Percentiles rank a stretch among this genome's conserved stretches.
Conservation (phyloP, 2,113 vertebrate species). For the Osmerus mordax region DNA sequence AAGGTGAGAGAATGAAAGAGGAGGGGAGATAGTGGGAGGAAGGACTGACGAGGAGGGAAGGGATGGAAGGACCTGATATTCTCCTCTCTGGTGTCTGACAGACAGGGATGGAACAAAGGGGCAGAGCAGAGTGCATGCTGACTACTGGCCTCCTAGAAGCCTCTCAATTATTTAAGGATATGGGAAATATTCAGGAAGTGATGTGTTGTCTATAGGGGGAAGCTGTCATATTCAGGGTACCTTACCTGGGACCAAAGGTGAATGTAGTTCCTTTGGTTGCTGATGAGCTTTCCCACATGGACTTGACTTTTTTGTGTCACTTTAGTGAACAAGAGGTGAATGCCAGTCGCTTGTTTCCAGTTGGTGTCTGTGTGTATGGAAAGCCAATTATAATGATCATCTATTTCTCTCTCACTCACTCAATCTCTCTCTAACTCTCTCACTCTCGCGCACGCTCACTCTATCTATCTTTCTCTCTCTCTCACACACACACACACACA, state of each 20-base stretch:
- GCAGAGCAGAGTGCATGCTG: slow-evolving; percentile 24
- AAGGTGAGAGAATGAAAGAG: slow-evolving; percentile 41
- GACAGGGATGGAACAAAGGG: slow-evolving; percentile 10
- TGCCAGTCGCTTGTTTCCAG: too few relatives aligned
- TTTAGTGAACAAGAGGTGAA: too few relatives aligned
- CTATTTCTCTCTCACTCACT: background rate
- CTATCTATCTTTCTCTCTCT: background rate
- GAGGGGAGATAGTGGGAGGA: slow-evolving; percentile 12
- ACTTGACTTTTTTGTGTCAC: background rate
- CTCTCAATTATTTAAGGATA: slow-evolving; percentile 31
- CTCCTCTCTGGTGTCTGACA: slow-evolving; percentile 2
- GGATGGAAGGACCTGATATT: background rate
- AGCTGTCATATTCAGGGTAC: slow-evolving; percentile 11
- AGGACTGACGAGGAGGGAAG: slow-evolving; percentile 12
- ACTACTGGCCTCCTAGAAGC: slow-evolving; percentile 7
- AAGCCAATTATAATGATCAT: background rate
- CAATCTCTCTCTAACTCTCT: background rate
- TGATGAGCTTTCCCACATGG: slow-evolving; percentile 19
- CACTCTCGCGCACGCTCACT: background rate
- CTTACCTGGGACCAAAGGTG: slow-evolving; percentile 17
- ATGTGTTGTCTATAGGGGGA: slow-evolving; percentile 4
- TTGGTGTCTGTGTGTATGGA: too few relatives aligned
- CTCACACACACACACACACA: too few relatives aligned
- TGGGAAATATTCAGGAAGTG: background rate
- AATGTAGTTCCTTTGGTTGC: slow-evolving; percentile 5